A percentile compares a stretch with the other conserved stretches of the same genome.
These are phyloP conservation scores for Drosophila tripunctata DNA, from an alignment of 2,888 invertebrate genomes.

Conservation along the genomic window DNA sequence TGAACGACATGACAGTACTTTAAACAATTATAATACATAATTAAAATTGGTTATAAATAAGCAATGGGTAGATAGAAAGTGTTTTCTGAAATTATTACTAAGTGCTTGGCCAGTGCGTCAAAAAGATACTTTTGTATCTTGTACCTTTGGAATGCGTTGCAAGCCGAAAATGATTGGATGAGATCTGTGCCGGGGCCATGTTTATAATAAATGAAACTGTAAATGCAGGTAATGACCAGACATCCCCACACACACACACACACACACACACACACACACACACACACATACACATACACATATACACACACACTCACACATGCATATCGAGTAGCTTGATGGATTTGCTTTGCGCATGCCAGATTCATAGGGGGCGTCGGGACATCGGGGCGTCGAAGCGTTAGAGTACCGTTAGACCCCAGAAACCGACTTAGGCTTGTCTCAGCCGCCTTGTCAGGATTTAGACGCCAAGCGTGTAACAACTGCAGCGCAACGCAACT, in stretches of 20 bases:
- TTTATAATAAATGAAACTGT: conserved; percentile 2
- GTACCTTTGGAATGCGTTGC: neutral
- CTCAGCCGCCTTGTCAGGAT: conserved; percentile 57
- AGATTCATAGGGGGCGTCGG: neutral
- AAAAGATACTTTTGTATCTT: neutral
- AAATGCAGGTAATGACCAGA: conserved; percentile 15
- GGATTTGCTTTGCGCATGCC: conserved; percentile 20
- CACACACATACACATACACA: conserved; percentile 1
- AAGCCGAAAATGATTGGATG: neutral
- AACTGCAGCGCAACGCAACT: conserved; percentile 23
- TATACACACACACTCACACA: neutral
- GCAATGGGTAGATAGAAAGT: no score
- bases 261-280: neutral
- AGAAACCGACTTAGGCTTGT: conserved; percentile 48
- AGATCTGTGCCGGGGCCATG: conserved; percentile 15
- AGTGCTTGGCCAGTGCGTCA: neutral
- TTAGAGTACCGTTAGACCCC: conserved; percentile 5
- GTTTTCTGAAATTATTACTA: neutral
- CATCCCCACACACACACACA: neutral
- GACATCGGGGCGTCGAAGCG: neutral
- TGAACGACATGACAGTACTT: no score
- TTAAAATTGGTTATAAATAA: no score
- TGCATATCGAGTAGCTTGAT: neutral
- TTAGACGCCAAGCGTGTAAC: conserved; percentile 47
- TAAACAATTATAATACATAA: no score